phyloP scores from a whole-genome alignment of 2,113 vertebrate genomes.

The Ailuropoda melanoleuca region DNA sequence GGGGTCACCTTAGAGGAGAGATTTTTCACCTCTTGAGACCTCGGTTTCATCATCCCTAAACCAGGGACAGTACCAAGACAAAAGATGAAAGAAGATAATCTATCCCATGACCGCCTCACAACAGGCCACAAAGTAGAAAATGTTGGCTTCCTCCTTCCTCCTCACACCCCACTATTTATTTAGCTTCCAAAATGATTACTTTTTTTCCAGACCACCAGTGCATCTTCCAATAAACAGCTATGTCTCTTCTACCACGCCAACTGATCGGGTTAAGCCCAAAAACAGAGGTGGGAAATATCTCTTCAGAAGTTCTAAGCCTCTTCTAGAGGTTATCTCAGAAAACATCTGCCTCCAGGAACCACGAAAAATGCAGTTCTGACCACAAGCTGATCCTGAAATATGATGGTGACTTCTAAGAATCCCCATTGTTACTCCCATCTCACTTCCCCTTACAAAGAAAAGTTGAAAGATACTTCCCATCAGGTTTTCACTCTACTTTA shows the following conservation, averaged over 20 bases:
- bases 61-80: background rate
- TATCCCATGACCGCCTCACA: background rate
- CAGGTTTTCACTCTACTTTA: background rate
- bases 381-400: background rate
- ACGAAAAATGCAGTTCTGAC: background rate
- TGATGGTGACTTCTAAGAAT: background rate
- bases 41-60: constrained; percentile 18
- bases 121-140: background rate
- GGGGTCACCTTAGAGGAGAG: background rate
- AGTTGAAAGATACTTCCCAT: background rate
- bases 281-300: background rate
- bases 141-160: background rate
- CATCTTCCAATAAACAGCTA: background rate
- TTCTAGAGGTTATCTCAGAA: background rate
- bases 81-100: background rate
- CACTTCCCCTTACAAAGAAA: background rate
- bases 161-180: background rate
- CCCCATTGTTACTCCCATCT: background rate
- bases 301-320: background rate
- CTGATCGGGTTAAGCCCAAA: background rate
- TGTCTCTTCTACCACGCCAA: background rate
- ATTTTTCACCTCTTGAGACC: background rate
- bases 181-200: background rate
- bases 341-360: background rate
- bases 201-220: background rate